Evolutionary conservation across 2,113 vertebrate species (phyloP).

Genomic region (Rhynchopsitta pachyrhyncha): DNA sequence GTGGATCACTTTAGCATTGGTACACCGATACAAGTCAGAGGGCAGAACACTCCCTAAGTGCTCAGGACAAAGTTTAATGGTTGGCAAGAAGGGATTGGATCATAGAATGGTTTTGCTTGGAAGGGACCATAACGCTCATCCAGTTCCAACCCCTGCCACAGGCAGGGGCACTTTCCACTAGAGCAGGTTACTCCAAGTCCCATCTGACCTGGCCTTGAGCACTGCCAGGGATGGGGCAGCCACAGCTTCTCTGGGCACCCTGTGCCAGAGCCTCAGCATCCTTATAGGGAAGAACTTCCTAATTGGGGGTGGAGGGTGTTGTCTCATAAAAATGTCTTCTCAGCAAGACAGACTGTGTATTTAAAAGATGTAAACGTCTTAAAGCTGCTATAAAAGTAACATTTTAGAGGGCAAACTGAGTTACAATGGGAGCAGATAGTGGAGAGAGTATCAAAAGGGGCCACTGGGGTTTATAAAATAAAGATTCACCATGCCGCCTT

Average conservation of each 20-base stretch:
- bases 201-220: neutral
- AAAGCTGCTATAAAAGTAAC: neutral
- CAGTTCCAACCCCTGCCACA: too few relatives aligned
- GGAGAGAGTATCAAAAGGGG: neutral
- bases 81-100: too few relatives aligned
- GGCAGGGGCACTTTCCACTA: too few relatives aligned
- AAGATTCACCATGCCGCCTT: neutral
- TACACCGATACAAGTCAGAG: too few relatives aligned
- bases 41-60: neutral
- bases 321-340: neutral
- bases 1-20: neutral
- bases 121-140: too few relatives aligned
- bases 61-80: neutral
- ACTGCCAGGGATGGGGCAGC: neutral
- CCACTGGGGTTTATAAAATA: neutral
- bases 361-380: neutral
- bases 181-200: too few relatives aligned
- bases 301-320: neutral
- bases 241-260: neutral
- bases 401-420: neutral
- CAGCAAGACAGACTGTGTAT: neutral
- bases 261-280: neutral
- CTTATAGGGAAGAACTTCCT: neutral
- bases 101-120: too few relatives aligned
- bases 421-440: neutral